These are phyloP conservation scores for Ailuropoda melanoleuca DNA, from an alignment of 2,113 vertebrate genomes.

Conservation along the genomic window DNA sequence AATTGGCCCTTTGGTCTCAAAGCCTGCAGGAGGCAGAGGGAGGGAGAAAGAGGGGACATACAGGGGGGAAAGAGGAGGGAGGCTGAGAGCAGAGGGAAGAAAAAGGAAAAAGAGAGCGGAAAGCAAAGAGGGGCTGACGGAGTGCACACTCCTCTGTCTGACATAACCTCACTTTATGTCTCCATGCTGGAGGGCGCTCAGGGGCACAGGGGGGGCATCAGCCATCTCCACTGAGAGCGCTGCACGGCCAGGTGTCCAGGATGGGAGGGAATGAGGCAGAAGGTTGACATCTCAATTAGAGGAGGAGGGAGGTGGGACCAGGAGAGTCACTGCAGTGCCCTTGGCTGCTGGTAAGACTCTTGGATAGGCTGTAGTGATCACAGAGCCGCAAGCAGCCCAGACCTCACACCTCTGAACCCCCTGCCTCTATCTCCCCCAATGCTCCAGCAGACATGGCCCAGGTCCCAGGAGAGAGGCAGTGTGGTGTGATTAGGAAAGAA, in stretches of 20 bases:
- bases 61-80: background rate
- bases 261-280: background rate
- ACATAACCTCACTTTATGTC: background rate
- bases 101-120: background rate
- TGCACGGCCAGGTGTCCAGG: conserved; percentile 14
- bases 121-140: background rate
- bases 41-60: background rate
- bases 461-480: background rate
- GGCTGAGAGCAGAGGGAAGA: background rate
- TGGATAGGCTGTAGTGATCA: too few relatives aligned
- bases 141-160: rapidly evolving
- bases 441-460: background rate
- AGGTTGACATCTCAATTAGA: conserved; percentile 21
- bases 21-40: background rate
- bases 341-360: background rate
- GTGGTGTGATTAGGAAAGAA: background rate
- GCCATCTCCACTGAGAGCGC: background rate
- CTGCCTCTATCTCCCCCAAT: background rate
- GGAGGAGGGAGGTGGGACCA: background rate
- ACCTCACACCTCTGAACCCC: background rate
- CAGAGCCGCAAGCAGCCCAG: background rate
- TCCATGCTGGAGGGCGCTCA: background rate
- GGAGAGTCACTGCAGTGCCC: background rate
- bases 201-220: background rate
- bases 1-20: conserved; percentile 16